A percentile compares a stretch with the other conserved stretches of the same genome.
These are phyloP conservation scores for Cairina moschata DNA, from an alignment of 2,113 vertebrate genomes.

Conservation along the genomic window DNA sequence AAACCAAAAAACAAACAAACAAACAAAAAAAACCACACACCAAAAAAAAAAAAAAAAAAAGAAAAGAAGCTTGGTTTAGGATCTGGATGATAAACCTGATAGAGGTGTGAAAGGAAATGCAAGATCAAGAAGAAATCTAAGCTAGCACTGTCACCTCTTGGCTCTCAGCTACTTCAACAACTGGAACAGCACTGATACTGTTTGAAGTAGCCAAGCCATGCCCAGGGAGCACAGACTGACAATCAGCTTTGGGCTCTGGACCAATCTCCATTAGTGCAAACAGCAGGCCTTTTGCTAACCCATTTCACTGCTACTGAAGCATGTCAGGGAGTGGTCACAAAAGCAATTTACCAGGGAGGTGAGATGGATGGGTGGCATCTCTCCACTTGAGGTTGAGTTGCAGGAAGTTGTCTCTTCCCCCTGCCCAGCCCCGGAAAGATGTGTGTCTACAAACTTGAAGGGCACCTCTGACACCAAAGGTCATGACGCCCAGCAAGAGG, in stretches of 20 bases:
- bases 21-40: too few relatives aligned
- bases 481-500: fast-evolving
- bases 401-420: background rate
- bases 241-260: background rate
- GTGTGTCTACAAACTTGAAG: background rate
- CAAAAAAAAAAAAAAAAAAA: too few relatives aligned
- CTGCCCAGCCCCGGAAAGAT: background rate
- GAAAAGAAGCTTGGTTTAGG: background rate
- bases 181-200: background rate
- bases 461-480: background rate
- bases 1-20: too few relatives aligned
- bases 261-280: background rate
- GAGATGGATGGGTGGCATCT: fast-evolving
- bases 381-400: background rate
- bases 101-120: background rate
- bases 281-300: background rate
- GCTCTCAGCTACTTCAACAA: background rate
- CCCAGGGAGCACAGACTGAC: background rate
- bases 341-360: background rate
- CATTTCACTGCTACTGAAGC: background rate
- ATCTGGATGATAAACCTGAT: background rate
- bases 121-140: background rate
- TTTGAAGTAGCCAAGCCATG: background rate
- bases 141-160: background rate
- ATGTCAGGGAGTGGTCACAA: background rate